Evolutionary conservation across 92 coral and sea anemone species (phyloP), one percentile per base, ranked within the genome.

Genomic region (Micromussa lordhowensis): DNA sequence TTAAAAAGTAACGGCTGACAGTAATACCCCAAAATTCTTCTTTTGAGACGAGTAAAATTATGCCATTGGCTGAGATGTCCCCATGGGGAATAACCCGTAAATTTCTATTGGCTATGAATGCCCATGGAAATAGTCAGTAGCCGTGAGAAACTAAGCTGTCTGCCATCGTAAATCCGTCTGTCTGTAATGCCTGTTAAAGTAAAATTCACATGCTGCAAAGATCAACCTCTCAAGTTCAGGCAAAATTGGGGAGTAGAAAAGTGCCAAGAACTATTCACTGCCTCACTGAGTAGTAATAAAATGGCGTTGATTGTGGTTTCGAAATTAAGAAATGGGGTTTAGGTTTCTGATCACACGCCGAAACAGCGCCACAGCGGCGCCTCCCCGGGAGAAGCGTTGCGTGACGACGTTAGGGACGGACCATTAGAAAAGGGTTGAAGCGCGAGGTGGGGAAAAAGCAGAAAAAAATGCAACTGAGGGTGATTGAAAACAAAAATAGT

Each of bases 211-310:
- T 24, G 51, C 51, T 73, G 49, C 78, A 38, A 74, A 38, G 55
- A 35, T 30, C 24, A 74, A 74, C 53, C 21, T 22, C 78, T 74
- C 53, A 74, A 36, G 78, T 74, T 74, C 53, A 38, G 7, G 78
- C 78, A 19, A 74, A n/a, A 74, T 34, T 74, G 36, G 54, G 53
- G 78, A 74, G 53, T 35, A 34, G 78, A 74, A 74, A 74, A 74
- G 55, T 38, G 78, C 78, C 78, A 74, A 74, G 53, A 74, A 74
- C 78, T 38, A 18, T 74, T 74, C 57, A 74, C 78, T 34, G 78
- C 53, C 78, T 4, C 57, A 74, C 53, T 38, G 78, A 74, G 78
- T 74, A 36, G 78, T 35, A 74, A 74, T 74, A 74, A 74, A 68
- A 68, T 24, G 24, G 73, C 3, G 73, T 68, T 68, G 73, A 12